phyloP scores from a whole-genome alignment of 1,140 invertebrate genomes.

The Aphaenogaster floridana region DNA sequence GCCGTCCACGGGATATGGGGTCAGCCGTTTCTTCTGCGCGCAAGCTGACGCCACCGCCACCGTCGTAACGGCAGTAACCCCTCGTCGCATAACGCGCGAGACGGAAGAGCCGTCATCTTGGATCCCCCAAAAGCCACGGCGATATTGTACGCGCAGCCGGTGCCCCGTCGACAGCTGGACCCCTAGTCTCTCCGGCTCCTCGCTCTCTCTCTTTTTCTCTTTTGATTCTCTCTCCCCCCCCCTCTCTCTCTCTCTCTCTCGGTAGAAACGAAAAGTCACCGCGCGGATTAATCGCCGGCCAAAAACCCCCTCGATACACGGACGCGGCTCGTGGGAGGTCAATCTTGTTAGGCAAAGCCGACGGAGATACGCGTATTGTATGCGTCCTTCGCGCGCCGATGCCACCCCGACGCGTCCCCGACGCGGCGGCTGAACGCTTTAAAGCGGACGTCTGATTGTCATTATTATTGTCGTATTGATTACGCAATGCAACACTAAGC shows the following conservation, averaged over 20 bases:
- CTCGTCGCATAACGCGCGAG: conserved; percentile 61
- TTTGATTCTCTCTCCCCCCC: neutral
- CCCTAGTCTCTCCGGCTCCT: conserved; percentile 46
- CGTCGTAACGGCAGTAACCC: conserved; percentile 54
- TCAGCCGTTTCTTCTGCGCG: conserved; percentile 71
- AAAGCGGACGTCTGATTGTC: neutral
- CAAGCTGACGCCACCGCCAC: conserved; percentile 72
- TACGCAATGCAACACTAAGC: neutral
- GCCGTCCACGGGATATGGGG: conserved; percentile 49
- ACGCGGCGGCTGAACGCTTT: neutral
- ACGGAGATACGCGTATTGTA: conserved; percentile 3
- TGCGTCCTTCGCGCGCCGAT: neutral
- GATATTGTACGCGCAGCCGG: conserved; percentile 78
- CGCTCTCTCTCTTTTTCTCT: neutral
- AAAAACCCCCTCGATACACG: conserved; percentile 37
- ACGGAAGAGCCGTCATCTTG: conserved; percentile 75
- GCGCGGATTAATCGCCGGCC: conserved; percentile 71
- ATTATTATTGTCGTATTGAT: neutral
- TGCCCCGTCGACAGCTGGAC: conserved; percentile 75
- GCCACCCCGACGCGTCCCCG: neutral
- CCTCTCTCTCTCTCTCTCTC: conserved; percentile 29
- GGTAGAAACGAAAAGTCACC: conserved; percentile 70
- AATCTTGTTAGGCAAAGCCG: conserved; percentile 67
- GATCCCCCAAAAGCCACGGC: conserved; percentile 75
- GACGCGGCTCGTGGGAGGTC: conserved; percentile 30